These are phyloP conservation scores for Spheniscus humboldti DNA, from an alignment of 2,797 vertebrate species.

Conservation along the genomic window DNA sequence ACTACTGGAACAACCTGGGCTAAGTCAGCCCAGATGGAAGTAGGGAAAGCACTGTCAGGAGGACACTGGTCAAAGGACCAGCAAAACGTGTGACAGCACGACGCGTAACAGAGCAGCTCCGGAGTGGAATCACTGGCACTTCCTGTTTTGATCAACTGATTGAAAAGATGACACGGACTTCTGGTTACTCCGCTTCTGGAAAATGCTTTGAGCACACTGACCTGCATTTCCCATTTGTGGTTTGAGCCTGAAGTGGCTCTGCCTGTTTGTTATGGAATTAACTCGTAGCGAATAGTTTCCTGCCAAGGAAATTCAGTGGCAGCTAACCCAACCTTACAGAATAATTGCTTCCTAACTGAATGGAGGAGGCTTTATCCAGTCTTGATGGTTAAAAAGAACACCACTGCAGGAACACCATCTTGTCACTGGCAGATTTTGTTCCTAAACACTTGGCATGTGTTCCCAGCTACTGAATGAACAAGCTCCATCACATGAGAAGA, in stretches of 20 bases:
- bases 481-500: neutral
- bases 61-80: neutral
- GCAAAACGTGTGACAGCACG: neutral
- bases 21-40: neutral
- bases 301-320: conserved; percentile 10
- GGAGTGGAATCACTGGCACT: conserved; percentile 11
- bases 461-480: neutral
- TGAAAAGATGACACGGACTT: neutral
- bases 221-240: conserved; percentile 41
- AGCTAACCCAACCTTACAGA: neutral
- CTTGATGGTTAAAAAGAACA: neutral
- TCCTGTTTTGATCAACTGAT: conserved; percentile 43
- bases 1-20: neutral
- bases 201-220: conserved; percentile 30
- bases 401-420: neutral
- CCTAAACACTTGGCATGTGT: neutral
- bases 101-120: neutral
- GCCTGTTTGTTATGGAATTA: conserved; percentile 29
- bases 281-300: neutral
- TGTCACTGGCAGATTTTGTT: neutral
- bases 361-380: neutral
- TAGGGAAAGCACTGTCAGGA: neutral
- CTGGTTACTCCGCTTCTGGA: conserved; percentile 23
- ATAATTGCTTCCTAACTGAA: conserved; percentile 9
- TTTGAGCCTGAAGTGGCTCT: conserved; percentile 14